These are phyloP conservation scores for Noturus placidus DNA, from an alignment of 2,113 vertebrate species.

Conservation along the genomic window DNA sequence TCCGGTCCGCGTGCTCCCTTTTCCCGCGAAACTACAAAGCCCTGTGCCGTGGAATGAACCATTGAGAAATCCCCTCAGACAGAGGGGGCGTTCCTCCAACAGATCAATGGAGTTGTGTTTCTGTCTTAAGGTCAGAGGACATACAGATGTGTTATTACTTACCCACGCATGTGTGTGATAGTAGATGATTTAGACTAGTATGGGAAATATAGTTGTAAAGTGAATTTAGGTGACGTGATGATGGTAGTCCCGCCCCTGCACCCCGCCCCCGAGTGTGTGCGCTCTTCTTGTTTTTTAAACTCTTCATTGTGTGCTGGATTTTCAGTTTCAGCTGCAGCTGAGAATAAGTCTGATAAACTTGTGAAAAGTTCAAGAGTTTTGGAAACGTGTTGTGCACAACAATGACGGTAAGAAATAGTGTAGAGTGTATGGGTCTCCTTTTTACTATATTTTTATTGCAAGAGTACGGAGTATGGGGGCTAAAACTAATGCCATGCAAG, in stretches of 20 bases:
- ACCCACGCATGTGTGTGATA: accelerated
- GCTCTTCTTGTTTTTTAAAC: slow-evolving; percentile 57
- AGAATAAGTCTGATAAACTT: not conserved
- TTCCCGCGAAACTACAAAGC: slow-evolving; percentile 68
- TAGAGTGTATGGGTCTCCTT: not conserved
- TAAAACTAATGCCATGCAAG: not conserved
- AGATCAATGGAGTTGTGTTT: not conserved
- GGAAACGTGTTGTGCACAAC: slow-evolving; percentile 53
- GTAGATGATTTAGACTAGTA: not conserved
- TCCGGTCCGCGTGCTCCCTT: slow-evolving; percentile 35
- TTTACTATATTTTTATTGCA: not conserved
- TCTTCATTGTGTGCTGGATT: slow-evolving; percentile 43
- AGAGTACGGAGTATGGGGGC: not conserved
- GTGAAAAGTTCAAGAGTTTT: not conserved
- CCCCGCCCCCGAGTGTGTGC: not conserved
- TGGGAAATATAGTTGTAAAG: accelerated
- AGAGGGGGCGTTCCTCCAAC: not conserved
- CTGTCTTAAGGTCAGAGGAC: not conserved
- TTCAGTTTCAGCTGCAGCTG: not conserved
- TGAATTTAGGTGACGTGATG: not conserved
- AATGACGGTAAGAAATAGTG: slow-evolving; percentile 63
- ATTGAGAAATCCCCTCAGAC: slow-evolving; percentile 25
- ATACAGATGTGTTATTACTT: not conserved
- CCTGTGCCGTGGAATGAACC: slow-evolving; percentile 56
- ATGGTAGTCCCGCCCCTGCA: not conserved